A percentile compares a stretch with the other conserved stretches of the same genome.
These are phyloP conservation scores for Capromys pilorides DNA, from an alignment of 2,797 vertebrate species.

Conservation along the genomic window DNA sequence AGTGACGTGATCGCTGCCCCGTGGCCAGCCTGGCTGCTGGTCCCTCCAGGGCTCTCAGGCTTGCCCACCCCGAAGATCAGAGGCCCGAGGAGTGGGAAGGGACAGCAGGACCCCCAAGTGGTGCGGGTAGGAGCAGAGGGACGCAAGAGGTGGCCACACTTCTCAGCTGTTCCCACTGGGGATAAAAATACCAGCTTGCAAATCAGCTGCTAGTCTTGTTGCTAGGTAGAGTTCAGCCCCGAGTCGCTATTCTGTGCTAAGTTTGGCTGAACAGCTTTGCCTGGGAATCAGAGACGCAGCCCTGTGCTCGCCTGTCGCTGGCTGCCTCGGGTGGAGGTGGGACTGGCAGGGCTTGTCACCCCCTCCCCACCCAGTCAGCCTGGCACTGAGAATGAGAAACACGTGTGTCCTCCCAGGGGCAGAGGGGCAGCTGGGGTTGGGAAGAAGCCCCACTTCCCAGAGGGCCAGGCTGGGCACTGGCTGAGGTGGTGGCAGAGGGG, in stretches of 20 bases:
- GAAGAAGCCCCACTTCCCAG: too few relatives aligned
- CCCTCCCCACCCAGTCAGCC: background rate
- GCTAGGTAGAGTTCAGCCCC: conserved; percentile 75
- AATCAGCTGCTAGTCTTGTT: conserved; percentile 78
- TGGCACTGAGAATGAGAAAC: background rate
- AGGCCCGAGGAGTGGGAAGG: background rate
- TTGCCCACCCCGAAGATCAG: background rate
- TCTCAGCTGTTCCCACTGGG: conserved; percentile 44
- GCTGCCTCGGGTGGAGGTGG: background rate
- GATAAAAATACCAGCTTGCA: conserved; percentile 78
- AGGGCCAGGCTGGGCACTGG: background rate
- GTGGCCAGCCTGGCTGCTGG: fast-evolving
- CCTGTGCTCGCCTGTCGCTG: background rate
- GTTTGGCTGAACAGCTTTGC: conserved; percentile 66
- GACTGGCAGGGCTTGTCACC: background rate
- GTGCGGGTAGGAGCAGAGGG: background rate
- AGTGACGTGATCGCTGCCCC: background rate
- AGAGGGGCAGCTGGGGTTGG: background rate
- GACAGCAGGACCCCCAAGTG: background rate
- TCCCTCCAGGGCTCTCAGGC: background rate
- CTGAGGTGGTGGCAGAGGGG: background rate
- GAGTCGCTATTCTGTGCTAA: conserved; percentile 66
- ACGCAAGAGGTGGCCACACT: conserved; percentile 48
- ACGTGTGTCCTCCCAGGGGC: background rate
- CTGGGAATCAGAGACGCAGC: conserved; percentile 53